phyloP scores from a whole-genome alignment of 2,113 vertebrate species.

The Hippocampus abdominalis region DNA sequence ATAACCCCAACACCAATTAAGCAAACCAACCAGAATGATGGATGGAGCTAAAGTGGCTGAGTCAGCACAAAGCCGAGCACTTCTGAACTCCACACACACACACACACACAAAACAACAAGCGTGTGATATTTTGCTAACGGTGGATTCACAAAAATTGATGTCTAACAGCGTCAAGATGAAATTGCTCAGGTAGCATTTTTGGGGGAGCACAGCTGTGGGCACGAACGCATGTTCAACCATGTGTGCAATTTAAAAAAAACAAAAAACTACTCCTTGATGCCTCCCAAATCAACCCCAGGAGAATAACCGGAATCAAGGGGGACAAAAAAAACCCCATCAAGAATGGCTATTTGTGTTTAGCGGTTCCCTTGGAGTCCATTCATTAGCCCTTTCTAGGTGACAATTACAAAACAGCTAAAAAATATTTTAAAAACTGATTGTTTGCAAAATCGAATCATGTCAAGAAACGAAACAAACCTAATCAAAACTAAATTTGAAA shows the following conservation, averaged over 20 bases:
- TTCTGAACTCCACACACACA: not conserved
- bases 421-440: too few relatives aligned
- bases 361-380: not conserved
- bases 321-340: not conserved
- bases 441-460: too few relatives aligned
- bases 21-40: not conserved
- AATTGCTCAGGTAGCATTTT: not conserved
- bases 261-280: not conserved
- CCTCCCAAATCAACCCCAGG: not conserved
- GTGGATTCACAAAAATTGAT: not conserved
- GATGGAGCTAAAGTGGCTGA: not conserved
- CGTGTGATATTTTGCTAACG: not conserved
- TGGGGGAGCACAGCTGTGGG: not conserved
- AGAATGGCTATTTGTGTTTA: not conserved
- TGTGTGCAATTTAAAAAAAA: not conserved
- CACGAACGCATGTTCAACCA: not conserved
- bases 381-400: too few relatives aligned
- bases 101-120: not conserved
- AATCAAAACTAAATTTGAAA: too few relatives aligned
- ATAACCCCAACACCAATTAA: not conserved
- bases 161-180: not conserved
- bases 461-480: too few relatives aligned
- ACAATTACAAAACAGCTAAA: too few relatives aligned
- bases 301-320: not conserved
- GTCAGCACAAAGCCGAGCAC: not conserved